phyloP scores from a whole-genome alignment of 2,888 invertebrate species.

The Clitarchus hookeri region DNA sequence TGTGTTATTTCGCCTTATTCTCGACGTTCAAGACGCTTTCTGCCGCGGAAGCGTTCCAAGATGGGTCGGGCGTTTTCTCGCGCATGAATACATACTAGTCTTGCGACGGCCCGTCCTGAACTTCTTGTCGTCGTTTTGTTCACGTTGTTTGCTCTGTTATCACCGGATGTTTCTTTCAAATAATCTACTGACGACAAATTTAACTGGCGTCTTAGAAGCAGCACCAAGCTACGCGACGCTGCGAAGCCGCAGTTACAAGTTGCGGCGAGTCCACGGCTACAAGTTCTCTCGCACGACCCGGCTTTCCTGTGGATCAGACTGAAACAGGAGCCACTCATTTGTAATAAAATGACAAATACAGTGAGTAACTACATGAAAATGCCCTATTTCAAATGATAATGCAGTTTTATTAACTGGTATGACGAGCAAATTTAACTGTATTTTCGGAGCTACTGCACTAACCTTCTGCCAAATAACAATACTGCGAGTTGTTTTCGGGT shows the following conservation, averaged over 20 bases:
- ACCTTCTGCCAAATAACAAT: not conserved
- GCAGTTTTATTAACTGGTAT: not conserved
- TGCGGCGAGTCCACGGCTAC: not conserved
- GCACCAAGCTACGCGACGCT: slow-evolving; percentile 10
- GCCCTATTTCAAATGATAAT: not conserved
- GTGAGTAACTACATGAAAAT: not conserved
- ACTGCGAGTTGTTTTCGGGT: not conserved
- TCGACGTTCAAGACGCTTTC: not conserved
- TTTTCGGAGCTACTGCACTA: not conserved
- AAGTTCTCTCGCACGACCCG: not conserved
- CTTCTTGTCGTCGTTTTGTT: slow-evolving; percentile 18
- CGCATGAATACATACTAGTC: not conserved
- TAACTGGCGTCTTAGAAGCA: slow-evolving; percentile 24
- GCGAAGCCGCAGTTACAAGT: slow-evolving; percentile 17
- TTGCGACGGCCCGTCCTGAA: not conserved
- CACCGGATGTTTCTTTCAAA: slow-evolving; percentile 26
- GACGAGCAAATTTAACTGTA: not conserved
- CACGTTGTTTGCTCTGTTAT: slow-evolving; percentile 19
- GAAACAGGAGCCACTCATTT: not conserved
- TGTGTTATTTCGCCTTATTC: not conserved
- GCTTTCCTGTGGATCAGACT: not conserved
- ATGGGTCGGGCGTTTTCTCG: not conserved
- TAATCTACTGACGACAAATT: slow-evolving; percentile 25
- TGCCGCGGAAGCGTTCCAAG: not conserved
- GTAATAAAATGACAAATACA: not conserved